A percentile compares a stretch with the other conserved stretches of the same genome.
phyloP scores from a whole-genome alignment of 2,888 invertebrate genomes.

The Salpingus planirostris region DNA sequence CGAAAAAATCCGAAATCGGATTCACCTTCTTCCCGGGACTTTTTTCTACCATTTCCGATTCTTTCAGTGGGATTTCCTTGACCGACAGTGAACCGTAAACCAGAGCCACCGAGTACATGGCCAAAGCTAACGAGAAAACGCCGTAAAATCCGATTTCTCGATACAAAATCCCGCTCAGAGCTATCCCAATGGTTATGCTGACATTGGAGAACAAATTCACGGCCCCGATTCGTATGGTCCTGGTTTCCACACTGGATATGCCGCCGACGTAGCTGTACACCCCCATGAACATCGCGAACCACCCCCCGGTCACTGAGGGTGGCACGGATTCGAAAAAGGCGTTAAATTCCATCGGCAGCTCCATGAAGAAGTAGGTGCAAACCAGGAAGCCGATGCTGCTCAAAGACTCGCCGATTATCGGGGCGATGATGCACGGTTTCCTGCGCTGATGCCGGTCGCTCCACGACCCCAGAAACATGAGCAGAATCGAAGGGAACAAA shows the following conservation, averaged over 20 bases:
- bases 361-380: conserved; percentile 47
- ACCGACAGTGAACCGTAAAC: conserved; percentile 43
- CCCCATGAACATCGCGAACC: conserved; percentile 49
- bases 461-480: conserved; percentile 53
- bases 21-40: conserved; percentile 13
- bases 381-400: conserved; percentile 45
- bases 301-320: conserved; percentile 47
- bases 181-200: conserved; percentile 44
- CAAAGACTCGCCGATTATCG: conserved; percentile 47
- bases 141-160: conserved; percentile 45
- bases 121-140: conserved; percentile 43
- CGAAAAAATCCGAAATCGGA: conserved; percentile 34
- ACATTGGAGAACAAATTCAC: conserved; percentile 46
- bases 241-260: conserved; percentile 45
- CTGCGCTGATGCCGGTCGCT: conserved; percentile 50
- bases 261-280: conserved; percentile 54
- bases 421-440: conserved; percentile 50
- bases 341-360: conserved; percentile 46
- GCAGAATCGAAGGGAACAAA: conserved; percentile 46
- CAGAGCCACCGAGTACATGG: conserved; percentile 42
- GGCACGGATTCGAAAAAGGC: conserved; percentile 47
- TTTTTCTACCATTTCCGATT: conserved; percentile 7
- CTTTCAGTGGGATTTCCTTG: conserved; percentile 16
- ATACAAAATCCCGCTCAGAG: conserved; percentile 46
- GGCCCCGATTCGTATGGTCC: conserved; percentile 53